Base-by-base conservation (phyloP, 2,797 vertebrate species). In the Thunnus albacares region DNA sequence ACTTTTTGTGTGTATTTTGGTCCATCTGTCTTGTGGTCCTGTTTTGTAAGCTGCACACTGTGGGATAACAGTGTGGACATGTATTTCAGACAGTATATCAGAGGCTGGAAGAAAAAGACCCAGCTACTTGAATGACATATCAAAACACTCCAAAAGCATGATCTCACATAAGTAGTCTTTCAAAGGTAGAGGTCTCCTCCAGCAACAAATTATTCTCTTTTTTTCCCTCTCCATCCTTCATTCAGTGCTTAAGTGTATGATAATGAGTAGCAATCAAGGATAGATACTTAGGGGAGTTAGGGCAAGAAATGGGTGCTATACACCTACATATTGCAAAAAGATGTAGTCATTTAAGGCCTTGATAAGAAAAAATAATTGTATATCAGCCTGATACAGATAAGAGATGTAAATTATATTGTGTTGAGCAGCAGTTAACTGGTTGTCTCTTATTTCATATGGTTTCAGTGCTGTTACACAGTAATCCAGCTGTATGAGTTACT, bases 221-320 rank as follows among this genome's bases (percentile, higher is more conserved):
- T 65, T 65, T 62, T 14, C 24, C 24, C 35, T 70, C 71, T 71
- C 64, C 61, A 66, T 84, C 65, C 58, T 86, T 89, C 75, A 84
- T 79, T 84, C 74, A 79, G 69, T 41, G 26, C 77, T 80, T 76
- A 86, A 93, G 92, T 88, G 77, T 82, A 81, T 86, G 81, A 74
- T 92, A 89, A 93, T 90, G 88, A 92, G 85, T n/a, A 81, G 87
- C 88, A 92, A 93, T 93, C 91, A 92, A 76, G 60, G 30, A 75
- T 24, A 80, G 56, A 75, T 75, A 79, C 86, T 87, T 77, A 38
- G 75, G 80, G 67, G 52, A 79, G 75, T 80, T 24, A 56, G 55
- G 64, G 24, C 52, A 67, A 72, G 56, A 83, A 82, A 87, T 65
- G 15, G 66, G 24, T 53, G 70, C 71, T 60, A 53, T 59, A 60